Evolutionary conservation across 2,113 vertebrate species (phyloP).

Genomic region (Scartelaos histophorus): DNA sequence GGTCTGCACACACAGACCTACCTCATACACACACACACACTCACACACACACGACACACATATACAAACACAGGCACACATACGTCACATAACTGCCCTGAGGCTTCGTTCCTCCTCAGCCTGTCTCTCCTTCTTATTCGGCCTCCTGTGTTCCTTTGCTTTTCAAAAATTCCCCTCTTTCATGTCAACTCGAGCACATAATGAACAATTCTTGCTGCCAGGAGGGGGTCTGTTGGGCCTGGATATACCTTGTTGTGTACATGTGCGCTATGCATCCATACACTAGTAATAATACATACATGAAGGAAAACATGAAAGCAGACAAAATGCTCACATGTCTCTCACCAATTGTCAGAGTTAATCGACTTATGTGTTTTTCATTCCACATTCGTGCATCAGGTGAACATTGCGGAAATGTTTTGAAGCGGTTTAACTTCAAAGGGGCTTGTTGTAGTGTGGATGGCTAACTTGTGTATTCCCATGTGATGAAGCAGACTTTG

Average conservation of each 20-base stretch:
- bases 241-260: constrained; percentile 21
- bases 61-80: constrained; percentile 5
- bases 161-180: constrained; percentile 24
- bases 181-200: constrained; percentile 42
- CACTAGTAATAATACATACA: constrained; percentile 1
- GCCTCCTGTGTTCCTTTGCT: constrained; percentile 18
- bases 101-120: constrained; percentile 23
- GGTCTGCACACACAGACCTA: not conserved
- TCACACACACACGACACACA: not conserved
- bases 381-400: not conserved
- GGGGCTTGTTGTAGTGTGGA: constrained; percentile 37
- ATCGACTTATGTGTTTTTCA: not conserved
- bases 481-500: constrained; percentile 31
- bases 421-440: constrained; percentile 36
- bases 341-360: not conserved
- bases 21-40: constrained; percentile 4
- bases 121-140: constrained; percentile 24
- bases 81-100: constrained; percentile 12
- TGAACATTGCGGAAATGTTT: not conserved
- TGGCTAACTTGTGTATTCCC: constrained; percentile 31
- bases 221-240: constrained; percentile 18
- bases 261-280: constrained; percentile 20
- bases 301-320: constrained; percentile 7
- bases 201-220: constrained; percentile 37
- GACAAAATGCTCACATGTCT: not conserved